These are phyloP conservation scores for Xenentodon cancila DNA, from an alignment of 2,797 vertebrate species.

Conservation along the genomic window DNA sequence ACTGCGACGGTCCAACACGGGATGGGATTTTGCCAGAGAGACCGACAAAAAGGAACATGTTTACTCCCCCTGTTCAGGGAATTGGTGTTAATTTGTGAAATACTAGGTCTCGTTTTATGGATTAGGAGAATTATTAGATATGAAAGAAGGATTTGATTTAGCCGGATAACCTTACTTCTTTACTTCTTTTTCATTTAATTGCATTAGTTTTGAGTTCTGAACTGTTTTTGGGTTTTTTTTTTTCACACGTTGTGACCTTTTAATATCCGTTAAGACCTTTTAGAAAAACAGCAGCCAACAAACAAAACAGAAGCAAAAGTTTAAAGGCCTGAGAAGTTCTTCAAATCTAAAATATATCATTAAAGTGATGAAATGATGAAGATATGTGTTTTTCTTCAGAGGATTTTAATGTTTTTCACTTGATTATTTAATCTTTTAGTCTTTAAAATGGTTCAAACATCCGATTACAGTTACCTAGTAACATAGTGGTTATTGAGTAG, in stretches of 20 bases:
- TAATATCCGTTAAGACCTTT: too few relatives aligned
- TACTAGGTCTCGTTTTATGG: conserved; percentile 38
- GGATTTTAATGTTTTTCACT: background rate
- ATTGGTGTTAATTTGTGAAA: conserved; percentile 27
- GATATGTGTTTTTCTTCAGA: too few relatives aligned
- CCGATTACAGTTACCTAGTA: background rate
- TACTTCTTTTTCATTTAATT: conserved; percentile 7
- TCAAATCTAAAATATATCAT: background rate
- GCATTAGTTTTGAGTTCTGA: conserved; percentile 9
- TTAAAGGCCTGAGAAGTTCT: background rate
- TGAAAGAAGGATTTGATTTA: conserved; percentile 21
- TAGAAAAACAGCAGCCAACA: background rate
- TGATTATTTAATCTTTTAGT: background rate
- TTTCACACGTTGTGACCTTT: too few relatives aligned
- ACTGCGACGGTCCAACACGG: background rate
- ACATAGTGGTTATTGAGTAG: too few relatives aligned
- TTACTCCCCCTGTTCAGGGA: conserved; percentile 14
- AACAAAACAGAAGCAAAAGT: background rate
- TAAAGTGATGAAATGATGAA: background rate
- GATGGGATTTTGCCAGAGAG: conserved; percentile 14
- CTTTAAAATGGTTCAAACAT: background rate
- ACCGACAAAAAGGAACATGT: background rate
- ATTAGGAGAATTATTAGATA: conserved; percentile 31
- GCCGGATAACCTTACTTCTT: background rate
- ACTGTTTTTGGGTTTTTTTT: background rate